Base-by-base conservation (phyloP, 2,888 invertebrate genomes). In the Yponomeuta evonymella region DNA sequence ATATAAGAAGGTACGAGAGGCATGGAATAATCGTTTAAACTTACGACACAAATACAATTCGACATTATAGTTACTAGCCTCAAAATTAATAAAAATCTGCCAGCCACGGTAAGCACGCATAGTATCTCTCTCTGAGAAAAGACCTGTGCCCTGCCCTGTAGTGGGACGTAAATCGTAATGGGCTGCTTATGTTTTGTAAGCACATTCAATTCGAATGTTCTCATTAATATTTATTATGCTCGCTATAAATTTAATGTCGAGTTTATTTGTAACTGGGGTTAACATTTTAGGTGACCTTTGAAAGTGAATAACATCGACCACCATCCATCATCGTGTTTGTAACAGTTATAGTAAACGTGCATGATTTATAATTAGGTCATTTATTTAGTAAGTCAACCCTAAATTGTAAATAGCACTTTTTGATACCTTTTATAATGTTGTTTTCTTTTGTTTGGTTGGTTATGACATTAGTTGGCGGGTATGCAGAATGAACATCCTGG, bases 401-500 rank as follows among this genome's bases (percentile, higher is more conserved):
- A 15, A 23, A 58, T 15, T 15, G 15, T 58, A 58, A 3, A 58
- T 15, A 15, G 43, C 43, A 43, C 43, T 43, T 15, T 58, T 58
- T 4, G 51, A 15, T 58, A 58, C 51, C 15, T 58, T 58, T 15
- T 58, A 58, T 15, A 15, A 58, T 58, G 51, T 58, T 58, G 12
- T 58, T 8, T 58, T 58, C 15, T 15, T 58, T 8, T 58, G 51
- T 58, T 58, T 23, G 12, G 23, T n/a, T 64, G n/a, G 12, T 64
- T 64, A 10, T 30, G 64, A 64, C n/a, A 58, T 58, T 58, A 64
- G 64, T 23, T 64, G 64, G 64, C 64, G 64, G 36, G 12, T 15
- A 2, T 67, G 67, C 12, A n/a, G 33, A 23, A 70, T 62, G 15
- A 23, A 29, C 51, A 51, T 12, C 36, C 12, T n/a, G 51, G 51